Evolutionary conservation across 2,888 invertebrate genomes (phyloP), one percentile per base, ranked within the genome.

Genomic region (Nephrocerus scutellatus): DNA sequence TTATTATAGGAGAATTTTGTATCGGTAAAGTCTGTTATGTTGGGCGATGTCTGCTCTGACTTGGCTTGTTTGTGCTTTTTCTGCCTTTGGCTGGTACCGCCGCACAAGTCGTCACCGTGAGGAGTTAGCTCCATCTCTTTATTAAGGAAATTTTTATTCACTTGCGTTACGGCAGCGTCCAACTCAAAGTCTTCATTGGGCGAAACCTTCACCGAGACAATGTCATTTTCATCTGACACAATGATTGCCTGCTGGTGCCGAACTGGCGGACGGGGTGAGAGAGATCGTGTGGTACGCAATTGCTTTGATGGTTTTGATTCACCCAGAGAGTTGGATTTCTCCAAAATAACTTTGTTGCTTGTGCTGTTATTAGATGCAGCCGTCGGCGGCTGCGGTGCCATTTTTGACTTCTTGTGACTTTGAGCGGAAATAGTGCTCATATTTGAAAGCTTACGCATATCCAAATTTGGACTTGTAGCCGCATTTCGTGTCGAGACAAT

Each of bases 31-130:
- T 58, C 59, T 2, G 44, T 41, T 36, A 66, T 58, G 51, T 60
- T 62, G 47, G 68, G 66, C 39, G 70, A 62, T 46, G 68, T 63
- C 50, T 70, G 68, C 51, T 71, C 71, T 39, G 70, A 69, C 51
- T 57, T 59, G 24, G 61, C 51, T 46, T 53, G 48, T 53, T 56
- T 51, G 44, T n/a, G n/a, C n/a, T n/a, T n/a, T n/a, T n/a, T n/a
- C n/a, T n/a, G n/a, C n/a, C n/a, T n/a, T n/a, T n/a, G n/a, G n/a
- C n/a, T n/a, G n/a, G n/a, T n/a, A n/a, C n/a, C n/a, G n/a, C n/a
- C n/a, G n/a, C n/a, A n/a, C n/a, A n/a, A n/a, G n/a, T n/a, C n/a
- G n/a, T n/a, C n/a, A n/a, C n/a, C n/a, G n/a, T n/a, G n/a, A n/a
- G n/a, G n/a, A n/a, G n/a, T n/a, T n/a, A n/a, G n/a, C n/a, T n/a